Conservation (phyloP, 2,888 invertebrate species). For the Actias luna region DNA sequence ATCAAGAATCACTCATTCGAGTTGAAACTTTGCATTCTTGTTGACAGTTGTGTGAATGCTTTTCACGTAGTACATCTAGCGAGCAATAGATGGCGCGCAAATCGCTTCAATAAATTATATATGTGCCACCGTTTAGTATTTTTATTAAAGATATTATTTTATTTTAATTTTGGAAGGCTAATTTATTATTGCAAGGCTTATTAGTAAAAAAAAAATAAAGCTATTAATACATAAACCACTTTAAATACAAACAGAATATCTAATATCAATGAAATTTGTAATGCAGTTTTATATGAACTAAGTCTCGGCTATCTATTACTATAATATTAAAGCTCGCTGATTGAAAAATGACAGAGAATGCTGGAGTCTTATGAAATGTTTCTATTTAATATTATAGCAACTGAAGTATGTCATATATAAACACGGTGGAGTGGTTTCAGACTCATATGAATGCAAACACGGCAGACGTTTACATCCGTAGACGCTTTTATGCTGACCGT, state of each 20-base stretch:
- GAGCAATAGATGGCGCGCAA: too few species aligned
- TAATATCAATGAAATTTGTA: background rate
- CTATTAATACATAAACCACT: background rate
- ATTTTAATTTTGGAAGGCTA: too few species aligned
- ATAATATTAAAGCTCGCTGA: background rate
- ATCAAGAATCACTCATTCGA: too few species aligned
- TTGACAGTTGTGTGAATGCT: too few species aligned
- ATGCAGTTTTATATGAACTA: background rate
- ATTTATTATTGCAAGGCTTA: too few species aligned
- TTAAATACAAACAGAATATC: background rate
- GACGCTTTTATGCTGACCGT: slow-evolving; percentile 42
- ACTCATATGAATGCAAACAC: slow-evolving; percentile 35
- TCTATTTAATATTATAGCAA: background rate
- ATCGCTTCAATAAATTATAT: too few species aligned
- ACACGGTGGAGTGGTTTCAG: background rate
- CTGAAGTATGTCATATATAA: background rate
- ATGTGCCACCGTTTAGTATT: too few species aligned
- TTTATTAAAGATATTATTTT: too few species aligned
- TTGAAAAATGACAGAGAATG: background rate
- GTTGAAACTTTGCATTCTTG: too few species aligned
- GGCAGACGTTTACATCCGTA: slow-evolving; percentile 35
- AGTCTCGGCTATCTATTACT: background rate
- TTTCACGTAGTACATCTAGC: too few species aligned
- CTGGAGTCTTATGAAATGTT: background rate
- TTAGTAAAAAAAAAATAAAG: too few species aligned